Percentiles rank a stretch among this genome's conserved stretches.
Evolutionary conservation across 2,113 vertebrate genomes (phyloP).

Genomic region (Eurystomus gularis): DNA sequence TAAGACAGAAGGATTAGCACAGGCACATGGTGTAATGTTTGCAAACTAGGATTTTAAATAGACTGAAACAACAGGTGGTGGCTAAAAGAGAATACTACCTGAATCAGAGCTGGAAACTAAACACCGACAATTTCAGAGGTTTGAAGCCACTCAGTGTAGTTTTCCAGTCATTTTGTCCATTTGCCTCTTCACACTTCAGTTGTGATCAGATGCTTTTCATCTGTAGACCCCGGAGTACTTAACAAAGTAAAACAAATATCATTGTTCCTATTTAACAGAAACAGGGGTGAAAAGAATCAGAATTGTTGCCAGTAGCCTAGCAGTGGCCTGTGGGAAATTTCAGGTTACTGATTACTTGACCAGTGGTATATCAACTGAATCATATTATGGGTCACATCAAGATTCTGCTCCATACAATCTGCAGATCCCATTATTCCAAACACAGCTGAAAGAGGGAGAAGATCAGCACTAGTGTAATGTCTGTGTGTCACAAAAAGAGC

Average conservation of each 20-base stretch:
- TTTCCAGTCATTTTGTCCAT: neutral
- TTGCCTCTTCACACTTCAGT: neutral
- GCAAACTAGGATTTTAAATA: neutral
- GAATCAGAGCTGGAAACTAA: neutral
- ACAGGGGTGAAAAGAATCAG: neutral
- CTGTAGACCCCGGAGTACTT: neutral
- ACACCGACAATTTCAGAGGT: neutral
- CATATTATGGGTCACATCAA: accelerated
- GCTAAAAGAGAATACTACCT: neutral
- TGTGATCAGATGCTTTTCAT: neutral
- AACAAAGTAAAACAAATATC: neutral
- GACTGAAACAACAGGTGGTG: neutral
- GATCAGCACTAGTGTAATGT: accelerated
- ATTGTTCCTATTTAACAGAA: neutral
- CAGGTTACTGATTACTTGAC: neutral
- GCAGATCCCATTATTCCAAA: neutral
- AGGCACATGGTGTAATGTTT: neutral
- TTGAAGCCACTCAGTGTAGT: neutral
- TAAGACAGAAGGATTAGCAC: neutral
- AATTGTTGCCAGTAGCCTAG: neutral
- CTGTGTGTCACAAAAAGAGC: neutral
- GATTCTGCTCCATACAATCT: neutral
- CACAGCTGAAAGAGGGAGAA: neutral
- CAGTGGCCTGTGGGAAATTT: neutral
- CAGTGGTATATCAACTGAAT: neutral